These are phyloP conservation scores for Synchiropus splendidus DNA, from an alignment of 2,113 vertebrate species.

Conservation along the genomic window DNA sequence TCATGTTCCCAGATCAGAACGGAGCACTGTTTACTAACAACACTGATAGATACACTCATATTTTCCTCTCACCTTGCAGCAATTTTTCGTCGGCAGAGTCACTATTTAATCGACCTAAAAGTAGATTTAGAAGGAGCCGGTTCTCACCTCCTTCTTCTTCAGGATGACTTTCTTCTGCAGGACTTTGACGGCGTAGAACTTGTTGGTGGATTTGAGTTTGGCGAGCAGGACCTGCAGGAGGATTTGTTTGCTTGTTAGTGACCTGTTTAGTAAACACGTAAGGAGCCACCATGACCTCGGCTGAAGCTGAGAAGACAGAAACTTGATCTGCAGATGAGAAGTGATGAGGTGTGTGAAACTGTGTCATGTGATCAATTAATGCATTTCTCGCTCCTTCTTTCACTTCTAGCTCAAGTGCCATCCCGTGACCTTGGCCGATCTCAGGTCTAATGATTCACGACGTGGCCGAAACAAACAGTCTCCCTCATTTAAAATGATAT, in stretches of 20 bases:
- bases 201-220: slow-evolving; percentile 83
- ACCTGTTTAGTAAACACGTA: slow-evolving; percentile 44
- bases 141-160: slow-evolving; percentile 90
- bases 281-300: too few relatives aligned
- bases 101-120: background rate
- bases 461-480: too few relatives aligned
- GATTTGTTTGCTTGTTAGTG: slow-evolving; percentile 25
- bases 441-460: too few relatives aligned
- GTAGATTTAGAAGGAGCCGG: background rate
- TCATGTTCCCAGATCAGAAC: slow-evolving; percentile 18
- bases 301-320: too few relatives aligned
- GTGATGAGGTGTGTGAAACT: slow-evolving; percentile 1
- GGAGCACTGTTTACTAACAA: slow-evolving; percentile 35
- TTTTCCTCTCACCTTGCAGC: background rate
- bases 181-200: slow-evolving; percentile 92
- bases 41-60: slow-evolving; percentile 2
- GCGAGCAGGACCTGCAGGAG: slow-evolving; percentile 84
- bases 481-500: too few relatives aligned
- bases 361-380: too few relatives aligned
- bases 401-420: too few relatives aligned
- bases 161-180: slow-evolving; percentile 95
- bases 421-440: too few relatives aligned
- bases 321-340: slow-evolving; percentile 15
- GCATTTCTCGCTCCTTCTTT: too few relatives aligned
- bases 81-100: background rate